A percentile compares a stretch with the other conserved stretches of the same genome.
Evolutionary conservation across 2,113 vertebrate genomes (phyloP).

Genomic region (Puntigrus tetrazona): DNA sequence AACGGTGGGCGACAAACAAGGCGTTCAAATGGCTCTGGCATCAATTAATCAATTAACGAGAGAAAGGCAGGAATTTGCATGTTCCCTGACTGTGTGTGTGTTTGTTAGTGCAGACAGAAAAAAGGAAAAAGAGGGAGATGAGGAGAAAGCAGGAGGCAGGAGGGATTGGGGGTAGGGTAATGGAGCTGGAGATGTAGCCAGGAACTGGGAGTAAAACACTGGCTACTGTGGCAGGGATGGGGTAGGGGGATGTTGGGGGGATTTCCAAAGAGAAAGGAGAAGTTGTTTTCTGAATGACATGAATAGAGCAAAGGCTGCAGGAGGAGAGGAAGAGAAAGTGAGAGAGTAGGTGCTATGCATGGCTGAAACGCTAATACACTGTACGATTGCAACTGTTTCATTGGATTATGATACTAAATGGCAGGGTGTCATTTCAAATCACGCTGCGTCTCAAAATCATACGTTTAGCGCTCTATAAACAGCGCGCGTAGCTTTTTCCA

Average conservation of each 20-base stretch:
- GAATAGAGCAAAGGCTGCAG: conserved; percentile 64
- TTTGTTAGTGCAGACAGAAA: conserved; percentile 18
- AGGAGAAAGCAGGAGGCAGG: conserved; percentile 14
- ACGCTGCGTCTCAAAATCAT: not conserved
- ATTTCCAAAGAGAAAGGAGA: conserved; percentile 70
- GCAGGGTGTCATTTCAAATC: not conserved
- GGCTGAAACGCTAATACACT: conserved; percentile 22
- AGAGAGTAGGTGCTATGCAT: conserved; percentile 50
- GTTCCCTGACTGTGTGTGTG: conserved; percentile 54
- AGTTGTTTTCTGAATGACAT: conserved; percentile 73
- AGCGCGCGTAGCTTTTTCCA: not conserved
- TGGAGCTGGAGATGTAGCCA: conserved; percentile 64
- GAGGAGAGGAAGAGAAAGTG: conserved; percentile 56
- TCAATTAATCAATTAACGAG: conserved; percentile 81
- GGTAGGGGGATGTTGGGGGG: conserved; percentile 63
- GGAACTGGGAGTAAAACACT: conserved; percentile 60
- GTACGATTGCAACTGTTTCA: conserved; percentile 21
- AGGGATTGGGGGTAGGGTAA: conserved; percentile 25
- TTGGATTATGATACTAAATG: conserved; percentile 8
- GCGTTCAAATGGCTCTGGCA: conserved; percentile 71
- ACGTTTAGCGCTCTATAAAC: not conserved
- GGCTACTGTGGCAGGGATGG: conserved; percentile 70
- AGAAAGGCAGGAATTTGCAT: conserved; percentile 77
- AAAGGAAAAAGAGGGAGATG: conserved; percentile 26
- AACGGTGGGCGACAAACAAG: conserved; percentile 64